A percentile compares a stretch with the other conserved stretches of the same genome.
phyloP scores from a whole-genome alignment of 2,113 vertebrate genomes.

The Zeus faber region DNA sequence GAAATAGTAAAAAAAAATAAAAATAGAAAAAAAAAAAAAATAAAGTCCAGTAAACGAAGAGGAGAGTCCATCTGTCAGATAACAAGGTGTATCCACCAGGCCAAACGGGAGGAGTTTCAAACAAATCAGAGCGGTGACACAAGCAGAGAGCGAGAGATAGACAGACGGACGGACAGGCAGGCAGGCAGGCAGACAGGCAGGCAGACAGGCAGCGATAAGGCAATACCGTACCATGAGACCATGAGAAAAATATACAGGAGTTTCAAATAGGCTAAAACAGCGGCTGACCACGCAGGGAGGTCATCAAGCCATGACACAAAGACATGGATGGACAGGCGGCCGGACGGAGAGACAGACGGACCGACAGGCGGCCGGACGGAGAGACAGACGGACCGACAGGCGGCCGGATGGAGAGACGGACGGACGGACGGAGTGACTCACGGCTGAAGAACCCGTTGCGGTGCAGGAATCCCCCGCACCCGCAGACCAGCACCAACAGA shows the following conservation, averaged over 20 bases:
- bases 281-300: no score
- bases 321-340: no score
- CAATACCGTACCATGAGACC: no score
- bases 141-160: background rate
- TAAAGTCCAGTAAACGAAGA: background rate
- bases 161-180: background rate
- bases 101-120: background rate
- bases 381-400: background rate
- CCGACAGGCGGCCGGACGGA: background rate
- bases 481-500: conserved; percentile 75
- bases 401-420: background rate
- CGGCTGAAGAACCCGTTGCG: conserved; percentile 85
- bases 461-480: conserved; percentile 82
- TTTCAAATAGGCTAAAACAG: no score
- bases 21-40: background rate
- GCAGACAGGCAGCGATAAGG: background rate
- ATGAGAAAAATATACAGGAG: no score
- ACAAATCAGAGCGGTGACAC: background rate
- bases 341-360: background rate
- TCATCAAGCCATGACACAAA: no score
- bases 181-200: background rate
- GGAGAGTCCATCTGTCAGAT: background rate
- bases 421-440: conserved; percentile 61
- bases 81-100: background rate
- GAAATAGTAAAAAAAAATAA: background rate